These are phyloP conservation scores for Leuctra nigra DNA, from an alignment of 2,888 invertebrate species.

Conservation along the genomic window DNA sequence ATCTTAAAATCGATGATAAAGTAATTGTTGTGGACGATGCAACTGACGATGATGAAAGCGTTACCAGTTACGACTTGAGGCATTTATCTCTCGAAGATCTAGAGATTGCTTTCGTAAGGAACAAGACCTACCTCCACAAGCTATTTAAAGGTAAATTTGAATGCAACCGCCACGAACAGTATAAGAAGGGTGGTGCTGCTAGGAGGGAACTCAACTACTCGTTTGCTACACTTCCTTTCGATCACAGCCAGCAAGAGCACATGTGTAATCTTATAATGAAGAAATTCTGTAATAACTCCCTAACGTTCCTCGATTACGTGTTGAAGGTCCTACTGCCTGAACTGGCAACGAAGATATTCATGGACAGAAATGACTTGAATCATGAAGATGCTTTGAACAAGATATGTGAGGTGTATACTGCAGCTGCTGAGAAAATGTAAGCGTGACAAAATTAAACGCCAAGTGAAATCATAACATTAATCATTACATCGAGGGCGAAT, in stretches of 20 bases:
- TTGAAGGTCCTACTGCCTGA: slow-evolving; percentile 5
- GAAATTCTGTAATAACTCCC: background rate
- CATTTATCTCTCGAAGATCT: too few species aligned
- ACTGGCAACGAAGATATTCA: background rate
- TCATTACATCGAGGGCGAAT: too few species aligned
- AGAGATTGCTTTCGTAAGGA: background rate
- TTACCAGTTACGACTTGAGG: too few species aligned
- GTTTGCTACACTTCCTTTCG: background rate
- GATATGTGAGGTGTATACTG: background rate
- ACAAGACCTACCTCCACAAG: background rate
- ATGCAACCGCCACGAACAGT: background rate
- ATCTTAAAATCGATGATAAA: too few species aligned
- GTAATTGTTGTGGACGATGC: too few species aligned
- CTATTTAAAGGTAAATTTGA: background rate
- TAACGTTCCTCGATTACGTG: background rate
- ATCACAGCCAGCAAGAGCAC: background rate
- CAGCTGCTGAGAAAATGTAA: too few species aligned
- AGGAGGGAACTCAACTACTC: background rate
- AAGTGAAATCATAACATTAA: too few species aligned
- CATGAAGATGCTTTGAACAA: background rate
- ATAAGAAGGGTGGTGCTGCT: background rate
- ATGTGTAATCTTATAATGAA: background rate
- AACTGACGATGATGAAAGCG: too few species aligned
- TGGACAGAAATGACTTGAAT: background rate
- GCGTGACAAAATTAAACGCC: too few species aligned